Evolutionary conservation across 2,113 vertebrate genomes (phyloP).

Genomic region (Nothoprocta perdicaria): DNA sequence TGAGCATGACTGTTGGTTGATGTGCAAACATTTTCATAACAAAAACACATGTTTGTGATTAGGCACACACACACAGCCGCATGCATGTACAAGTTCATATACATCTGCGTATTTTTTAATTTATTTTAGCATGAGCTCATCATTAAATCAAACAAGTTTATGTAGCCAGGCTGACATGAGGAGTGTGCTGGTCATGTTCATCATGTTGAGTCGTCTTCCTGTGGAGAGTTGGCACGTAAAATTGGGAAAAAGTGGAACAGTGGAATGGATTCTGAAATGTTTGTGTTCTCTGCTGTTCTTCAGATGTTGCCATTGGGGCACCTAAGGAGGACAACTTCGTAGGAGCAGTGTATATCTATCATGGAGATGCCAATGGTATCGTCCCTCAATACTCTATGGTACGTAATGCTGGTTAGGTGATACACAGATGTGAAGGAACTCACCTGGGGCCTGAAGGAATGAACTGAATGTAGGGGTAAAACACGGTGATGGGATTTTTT

Average conservation of each 20-base stretch:
- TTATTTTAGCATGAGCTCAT: constrained; percentile 6
- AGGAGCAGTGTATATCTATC: constrained; percentile 95
- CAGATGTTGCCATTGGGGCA: constrained; percentile 94
- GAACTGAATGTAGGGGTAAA: not conserved
- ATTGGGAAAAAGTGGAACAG: not conserved
- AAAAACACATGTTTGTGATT: not conserved
- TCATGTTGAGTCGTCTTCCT: not conserved
- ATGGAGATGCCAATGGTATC: constrained; percentile 87
- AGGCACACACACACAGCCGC: not conserved
- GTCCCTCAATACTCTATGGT: constrained; percentile 93
- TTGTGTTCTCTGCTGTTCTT: constrained; percentile 20
- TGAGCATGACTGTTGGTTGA: not conserved
- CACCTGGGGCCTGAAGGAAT: not conserved
- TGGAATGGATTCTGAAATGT: not conserved
- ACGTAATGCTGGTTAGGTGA: not conserved
- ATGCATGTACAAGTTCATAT: not conserved
- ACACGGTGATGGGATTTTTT: not conserved
- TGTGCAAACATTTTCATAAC: not conserved
- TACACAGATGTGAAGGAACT: not conserved
- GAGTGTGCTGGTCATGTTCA: not conserved
- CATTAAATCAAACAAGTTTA: not conserved
- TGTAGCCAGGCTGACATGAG: not conserved
- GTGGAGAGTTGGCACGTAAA: not conserved
- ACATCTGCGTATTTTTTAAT: not conserved
- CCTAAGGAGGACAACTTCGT: constrained; percentile 92